phyloP scores from a whole-genome alignment of 2,113 vertebrate genomes.

The Phrynosoma blainvillii region DNA sequence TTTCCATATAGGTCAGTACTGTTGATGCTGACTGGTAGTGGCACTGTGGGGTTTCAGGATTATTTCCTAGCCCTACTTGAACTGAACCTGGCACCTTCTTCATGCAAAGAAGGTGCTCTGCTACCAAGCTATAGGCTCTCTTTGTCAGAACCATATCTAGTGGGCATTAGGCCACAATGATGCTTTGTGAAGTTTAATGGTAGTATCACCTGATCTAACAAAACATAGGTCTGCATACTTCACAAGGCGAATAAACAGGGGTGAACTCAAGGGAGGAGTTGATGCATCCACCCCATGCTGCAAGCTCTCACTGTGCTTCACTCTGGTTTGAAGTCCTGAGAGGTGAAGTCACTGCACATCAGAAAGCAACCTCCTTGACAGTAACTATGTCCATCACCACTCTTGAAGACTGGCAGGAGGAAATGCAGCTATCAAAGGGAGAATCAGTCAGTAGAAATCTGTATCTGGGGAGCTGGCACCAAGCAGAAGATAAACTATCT shows the following conservation, averaged over 20 bases:
- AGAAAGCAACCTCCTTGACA: not conserved
- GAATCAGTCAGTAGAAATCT: not conserved
- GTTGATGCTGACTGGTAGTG: not conserved
- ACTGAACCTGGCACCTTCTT: not conserved
- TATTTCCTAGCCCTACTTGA: not conserved
- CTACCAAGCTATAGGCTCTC: not conserved
- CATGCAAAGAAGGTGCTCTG: not conserved
- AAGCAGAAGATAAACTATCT: not conserved
- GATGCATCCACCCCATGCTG: not conserved
- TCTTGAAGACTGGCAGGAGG: not conserved
- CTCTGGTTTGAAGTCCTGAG: not conserved
- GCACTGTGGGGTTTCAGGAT: not conserved
- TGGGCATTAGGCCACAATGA: not conserved
- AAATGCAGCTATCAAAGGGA: not conserved
- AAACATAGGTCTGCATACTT: not conserved
- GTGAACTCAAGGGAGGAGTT: not conserved
- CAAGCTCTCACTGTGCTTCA: not conserved
- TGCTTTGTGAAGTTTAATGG: not conserved
- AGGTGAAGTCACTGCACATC: too few species aligned
- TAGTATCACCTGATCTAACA: not conserved
- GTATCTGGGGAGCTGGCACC: too few species aligned
- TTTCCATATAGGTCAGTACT: not conserved
- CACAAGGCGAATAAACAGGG: not conserved
- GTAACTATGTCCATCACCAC: not conserved
- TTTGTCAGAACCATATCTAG: not conserved